Evolutionary conservation across 92 coral and sea anemone genomes (phyloP), one percentile per base, ranked within the genome.

Genomic region (Palythoa grandis): DNA sequence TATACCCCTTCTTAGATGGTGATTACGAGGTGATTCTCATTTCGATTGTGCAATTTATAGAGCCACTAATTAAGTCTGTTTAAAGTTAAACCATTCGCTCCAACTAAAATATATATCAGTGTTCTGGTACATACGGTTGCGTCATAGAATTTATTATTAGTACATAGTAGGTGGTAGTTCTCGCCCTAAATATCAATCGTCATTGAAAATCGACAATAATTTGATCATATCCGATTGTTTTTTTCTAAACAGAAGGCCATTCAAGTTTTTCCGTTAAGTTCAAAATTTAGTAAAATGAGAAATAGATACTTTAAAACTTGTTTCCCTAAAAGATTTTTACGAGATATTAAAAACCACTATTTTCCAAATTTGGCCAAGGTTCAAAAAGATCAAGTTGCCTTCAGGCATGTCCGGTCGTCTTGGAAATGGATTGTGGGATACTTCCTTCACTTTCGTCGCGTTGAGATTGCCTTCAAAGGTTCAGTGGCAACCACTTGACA

Each of bases 321-420:
- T 69, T 69, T 11, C 35, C 35, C 35, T 29, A 29, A 29, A 29
- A 29, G 43, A 29, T 1, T 0, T 13, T 11, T 69, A 2, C 0
- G 2, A 25, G 3, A 43, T 43, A 43, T 43, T 43, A 1, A 43
- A 43, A 43, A 43, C 50, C 50, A 43, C 50, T 43, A 8, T 37
- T 69, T 12, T 69, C 74, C 74, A 69, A 69, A 69, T 69, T 11
- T 25, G 74, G 74, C 39, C 74, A 69, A 37, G 9, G 47, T 69
- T 69, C 69, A 37, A 43, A 8, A 5, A 43, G 9, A 43, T 43
- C 9, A 5, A 69, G 43, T 29, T 69, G 16, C 19, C 74, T 69
- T 80, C 20, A 43, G 65, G 74, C 75, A 80, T 80, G 66, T 80
- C 85, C 85, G 85, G 85, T 80, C 25, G 40, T 67, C 38, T 13